A percentile compares a stretch with the other conserved stretches of the same genome.
Conservation (phyloP, 1,140 invertebrate species). For the Oreohelix idahoensis region DNA sequence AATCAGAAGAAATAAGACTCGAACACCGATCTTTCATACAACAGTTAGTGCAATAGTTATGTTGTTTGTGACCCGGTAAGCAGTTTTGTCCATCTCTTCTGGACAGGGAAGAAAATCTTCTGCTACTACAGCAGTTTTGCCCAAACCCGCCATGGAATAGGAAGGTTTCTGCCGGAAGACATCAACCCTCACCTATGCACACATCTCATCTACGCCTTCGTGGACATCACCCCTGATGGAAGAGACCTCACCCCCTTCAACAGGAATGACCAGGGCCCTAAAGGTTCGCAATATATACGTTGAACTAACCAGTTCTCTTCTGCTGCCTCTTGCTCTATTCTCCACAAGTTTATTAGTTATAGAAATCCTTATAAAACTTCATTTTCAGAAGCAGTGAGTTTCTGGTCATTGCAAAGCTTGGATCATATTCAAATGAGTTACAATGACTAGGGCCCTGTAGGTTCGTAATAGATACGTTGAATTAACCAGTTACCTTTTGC, state of each 20-base stretch:
- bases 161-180: slow-evolving; percentile 77
- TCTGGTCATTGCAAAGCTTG: too few species aligned
- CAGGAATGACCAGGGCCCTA: slow-evolving; percentile 47
- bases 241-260: slow-evolving; percentile 46
- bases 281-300: slow-evolving; percentile 33
- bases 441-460: slow-evolving; percentile 45
- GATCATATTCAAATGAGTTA: too few species aligned
- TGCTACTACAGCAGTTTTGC: slow-evolving; percentile 69
- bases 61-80: not conserved
- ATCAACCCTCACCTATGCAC: slow-evolving; percentile 84
- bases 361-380: too few species aligned
- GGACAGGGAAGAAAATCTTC: slow-evolving; percentile 50
- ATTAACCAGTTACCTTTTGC: too few species aligned
- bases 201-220: slow-evolving; percentile 85
- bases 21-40: too few species aligned
- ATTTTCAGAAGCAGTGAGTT: too few species aligned
- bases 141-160: slow-evolving; percentile 55
- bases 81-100: not conserved
- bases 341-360: too few species aligned
- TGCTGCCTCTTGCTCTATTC: too few species aligned
- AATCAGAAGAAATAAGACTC: too few species aligned
- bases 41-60: too few species aligned
- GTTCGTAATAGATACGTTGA: slow-evolving; percentile 23
- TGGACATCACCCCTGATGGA: slow-evolving; percentile 76
- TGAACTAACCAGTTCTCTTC: not conserved